Evolutionary conservation across 2,797 vertebrate species (phyloP).

Genomic region (Hoplostethus mediterraneus): DNA sequence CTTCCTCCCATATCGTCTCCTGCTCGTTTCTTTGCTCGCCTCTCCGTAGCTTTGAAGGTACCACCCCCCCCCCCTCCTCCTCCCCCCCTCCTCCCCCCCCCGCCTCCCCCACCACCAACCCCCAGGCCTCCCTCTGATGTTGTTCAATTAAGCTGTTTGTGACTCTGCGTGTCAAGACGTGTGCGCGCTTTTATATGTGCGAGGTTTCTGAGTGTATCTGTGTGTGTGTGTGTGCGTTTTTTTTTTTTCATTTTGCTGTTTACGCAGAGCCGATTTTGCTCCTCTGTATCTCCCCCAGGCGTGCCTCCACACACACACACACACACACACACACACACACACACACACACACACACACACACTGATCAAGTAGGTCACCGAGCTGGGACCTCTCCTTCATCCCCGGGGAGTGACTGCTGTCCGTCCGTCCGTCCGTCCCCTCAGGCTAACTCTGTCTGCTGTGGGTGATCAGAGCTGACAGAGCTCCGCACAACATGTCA

Average conservation of each 20-base stretch:
- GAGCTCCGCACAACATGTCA: conserved; percentile 1
- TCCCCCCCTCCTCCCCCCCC: neutral
- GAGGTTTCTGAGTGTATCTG: neutral
- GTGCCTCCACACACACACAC: conserved; percentile 1
- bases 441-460: conserved; percentile 15
- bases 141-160: conserved; percentile 43
- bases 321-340: conserved; percentile 1
- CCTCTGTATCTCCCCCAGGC: conserved; percentile 22
- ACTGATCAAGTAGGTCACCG: conserved; percentile 39
- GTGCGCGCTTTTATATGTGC: too few relatives aligned
- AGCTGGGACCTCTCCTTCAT: conserved; percentile 22
- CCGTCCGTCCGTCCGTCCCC: conserved; percentile 29
- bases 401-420: conserved; percentile 10
- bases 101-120: too few relatives aligned
- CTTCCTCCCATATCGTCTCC: neutral
- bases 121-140: neutral
- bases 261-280: conserved; percentile 40
- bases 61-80: neutral
- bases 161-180: conserved; percentile 19
- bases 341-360: conserved; percentile 1
- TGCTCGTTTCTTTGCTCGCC: neutral
- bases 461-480: conserved; percentile 32
- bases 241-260: conserved; percentile 40
- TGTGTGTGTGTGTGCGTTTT: conserved; percentile 10
- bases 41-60: conserved; percentile 28